These are phyloP conservation scores for Rostratula benghalensis DNA, from an alignment of 2,113 vertebrate species.

Conservation along the genomic window DNA sequence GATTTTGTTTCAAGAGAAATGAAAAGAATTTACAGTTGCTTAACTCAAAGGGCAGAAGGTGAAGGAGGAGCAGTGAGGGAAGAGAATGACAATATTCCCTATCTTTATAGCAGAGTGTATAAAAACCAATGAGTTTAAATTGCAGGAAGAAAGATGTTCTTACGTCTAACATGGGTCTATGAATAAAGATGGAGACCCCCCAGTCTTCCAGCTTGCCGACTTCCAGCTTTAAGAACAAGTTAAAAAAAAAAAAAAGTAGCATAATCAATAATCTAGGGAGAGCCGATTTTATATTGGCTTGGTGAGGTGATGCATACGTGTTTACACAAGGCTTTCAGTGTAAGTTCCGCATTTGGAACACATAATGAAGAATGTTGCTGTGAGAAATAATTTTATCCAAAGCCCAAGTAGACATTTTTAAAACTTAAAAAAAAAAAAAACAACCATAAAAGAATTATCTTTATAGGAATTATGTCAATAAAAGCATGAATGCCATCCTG, in stretches of 20 bases:
- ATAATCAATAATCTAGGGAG: not conserved
- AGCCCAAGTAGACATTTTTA: not conserved
- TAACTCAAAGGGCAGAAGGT: not conserved
- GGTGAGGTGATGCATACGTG: not conserved
- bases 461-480: not conserved
- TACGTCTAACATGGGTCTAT: not conserved
- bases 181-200: not conserved
- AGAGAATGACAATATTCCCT: not conserved
- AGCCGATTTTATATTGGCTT: not conserved
- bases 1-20: not conserved
- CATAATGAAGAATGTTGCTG: not conserved
- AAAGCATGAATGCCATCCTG: not conserved
- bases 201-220: not conserved
- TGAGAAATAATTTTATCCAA: not conserved
- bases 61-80: not conserved
- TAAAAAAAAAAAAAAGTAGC: not conserved
- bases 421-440: not conserved
- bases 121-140: not conserved
- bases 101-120: not conserved
- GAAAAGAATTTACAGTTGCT: slow-evolving; percentile 28
- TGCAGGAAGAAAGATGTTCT: not conserved
- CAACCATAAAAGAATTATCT: not conserved
- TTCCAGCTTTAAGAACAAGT: not conserved
- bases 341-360: not conserved
- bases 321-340: not conserved